Evolutionary conservation across 2,888 invertebrate species (phyloP).

Genomic region (Dryobotodes eremita): DNA sequence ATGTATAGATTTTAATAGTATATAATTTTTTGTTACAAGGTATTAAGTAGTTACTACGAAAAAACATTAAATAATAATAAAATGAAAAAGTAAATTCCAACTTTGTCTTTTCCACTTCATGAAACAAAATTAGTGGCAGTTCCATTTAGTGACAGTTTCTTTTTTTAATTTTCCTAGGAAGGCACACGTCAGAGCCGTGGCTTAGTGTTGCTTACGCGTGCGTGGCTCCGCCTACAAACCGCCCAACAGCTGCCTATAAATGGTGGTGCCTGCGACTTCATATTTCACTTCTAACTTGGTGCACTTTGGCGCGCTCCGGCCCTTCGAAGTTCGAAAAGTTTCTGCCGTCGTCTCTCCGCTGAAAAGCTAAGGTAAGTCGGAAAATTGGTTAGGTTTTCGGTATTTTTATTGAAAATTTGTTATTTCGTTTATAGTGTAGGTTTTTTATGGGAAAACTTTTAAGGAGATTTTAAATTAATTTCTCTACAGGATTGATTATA

Average conservation of each 20-base stretch:
- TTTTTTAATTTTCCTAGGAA: conserved; percentile 50
- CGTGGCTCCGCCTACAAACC: conserved; percentile 86
- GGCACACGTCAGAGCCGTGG: conserved; percentile 61
- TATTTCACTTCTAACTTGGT: conserved; percentile 80
- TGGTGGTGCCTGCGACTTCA: conserved; percentile 69
- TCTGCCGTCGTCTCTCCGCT: conserved; percentile 54
- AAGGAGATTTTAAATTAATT: background rate
- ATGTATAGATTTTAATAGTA: background rate
- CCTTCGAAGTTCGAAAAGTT: conserved; percentile 74
- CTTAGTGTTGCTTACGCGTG: conserved; percentile 78
- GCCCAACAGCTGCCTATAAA: conserved; percentile 85
- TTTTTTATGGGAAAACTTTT: background rate
- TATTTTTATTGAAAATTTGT: background rate
- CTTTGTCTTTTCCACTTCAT: background rate
- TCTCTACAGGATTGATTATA: too few species aligned
- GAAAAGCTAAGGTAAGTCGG: conserved; percentile 71
- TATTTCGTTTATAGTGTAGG: background rate
- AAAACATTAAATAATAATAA: background rate
- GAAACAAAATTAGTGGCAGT: background rate
- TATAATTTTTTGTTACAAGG: background rate
- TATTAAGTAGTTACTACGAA: background rate
- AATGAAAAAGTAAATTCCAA: background rate
- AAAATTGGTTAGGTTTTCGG: background rate
- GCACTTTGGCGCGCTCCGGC: conserved; percentile 79
- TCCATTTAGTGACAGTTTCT: conserved; percentile 6